phyloP scores from a whole-genome alignment of 1,140 invertebrate genomes.

The Linepithema humile region DNA sequence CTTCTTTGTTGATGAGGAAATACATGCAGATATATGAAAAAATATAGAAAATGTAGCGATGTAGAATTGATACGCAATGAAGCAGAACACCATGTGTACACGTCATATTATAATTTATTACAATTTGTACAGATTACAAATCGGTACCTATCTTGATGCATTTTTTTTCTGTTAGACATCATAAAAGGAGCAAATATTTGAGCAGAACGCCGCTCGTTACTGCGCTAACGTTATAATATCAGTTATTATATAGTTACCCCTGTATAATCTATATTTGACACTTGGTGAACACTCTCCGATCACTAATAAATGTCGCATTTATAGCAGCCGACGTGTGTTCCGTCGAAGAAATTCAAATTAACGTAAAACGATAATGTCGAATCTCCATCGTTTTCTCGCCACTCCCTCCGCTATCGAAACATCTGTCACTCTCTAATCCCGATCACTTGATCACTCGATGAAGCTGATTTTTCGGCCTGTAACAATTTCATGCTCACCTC shows the following conservation, averaged over 20 bases:
- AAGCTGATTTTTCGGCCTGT: neutral
- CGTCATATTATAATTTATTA: constrained; percentile 72
- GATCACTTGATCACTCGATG: neutral
- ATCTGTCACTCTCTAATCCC: neutral
- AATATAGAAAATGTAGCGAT: neutral
- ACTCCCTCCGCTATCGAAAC: neutral
- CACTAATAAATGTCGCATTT: constrained; percentile 53
- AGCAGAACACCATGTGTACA: constrained; percentile 9
- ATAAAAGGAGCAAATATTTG: constrained; percentile 72
- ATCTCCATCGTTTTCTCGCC: neutral
- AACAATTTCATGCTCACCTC: constrained; percentile 4
- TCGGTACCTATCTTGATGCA: constrained; percentile 65
- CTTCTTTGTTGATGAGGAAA: neutral
- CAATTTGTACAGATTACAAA: constrained; percentile 75
- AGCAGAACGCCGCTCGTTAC: constrained; percentile 70
- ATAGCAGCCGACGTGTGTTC: neutral
- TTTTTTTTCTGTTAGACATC: constrained; percentile 65
- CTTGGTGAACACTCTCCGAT: constrained; percentile 65
- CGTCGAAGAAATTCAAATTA: constrained; percentile 25
- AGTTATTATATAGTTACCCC: constrained; percentile 65
- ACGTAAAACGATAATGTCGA: neutral
- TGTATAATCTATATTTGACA: constrained; percentile 66
- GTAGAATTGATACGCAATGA: neutral
- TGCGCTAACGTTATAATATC: constrained; percentile 68
- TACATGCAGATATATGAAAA: neutral